Conservation (phyloP, 2,113 vertebrate species). For the Neolamprologus caudopunctatus region DNA sequence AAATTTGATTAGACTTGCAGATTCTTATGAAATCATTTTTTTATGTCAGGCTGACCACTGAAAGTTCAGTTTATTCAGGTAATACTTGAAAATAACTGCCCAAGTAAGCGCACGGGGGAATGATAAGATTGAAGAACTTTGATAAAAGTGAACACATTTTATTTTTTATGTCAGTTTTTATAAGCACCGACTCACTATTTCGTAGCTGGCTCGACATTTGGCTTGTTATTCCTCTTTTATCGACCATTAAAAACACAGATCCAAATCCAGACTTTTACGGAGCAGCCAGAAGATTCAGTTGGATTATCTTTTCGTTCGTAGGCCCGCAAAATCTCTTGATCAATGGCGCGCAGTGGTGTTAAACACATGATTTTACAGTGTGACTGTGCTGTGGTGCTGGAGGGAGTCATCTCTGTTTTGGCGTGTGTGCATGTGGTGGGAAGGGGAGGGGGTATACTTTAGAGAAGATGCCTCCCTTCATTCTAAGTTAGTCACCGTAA, state of each 20-base stretch:
- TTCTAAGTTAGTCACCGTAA: constrained; percentile 30
- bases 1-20: background rate
- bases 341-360: background rate
- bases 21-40: background rate
- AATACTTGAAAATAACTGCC: background rate
- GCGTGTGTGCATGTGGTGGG: background rate
- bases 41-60: background rate
- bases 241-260: background rate
- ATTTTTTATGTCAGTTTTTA: background rate
- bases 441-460: background rate
- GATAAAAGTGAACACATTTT: background rate
- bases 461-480: constrained; percentile 9
- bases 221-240: background rate
- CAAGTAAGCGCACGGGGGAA: accelerated
- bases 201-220: background rate
- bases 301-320: background rate
- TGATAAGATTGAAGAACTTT: background rate
- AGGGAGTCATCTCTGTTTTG: background rate
- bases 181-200: background rate
- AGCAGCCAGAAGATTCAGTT: background rate
- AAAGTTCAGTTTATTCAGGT: accelerated
- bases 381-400: background rate
- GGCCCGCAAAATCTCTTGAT: background rate
- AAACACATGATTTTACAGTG: background rate
- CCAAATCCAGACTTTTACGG: background rate